Evolutionary conservation across 2,888 invertebrate genomes (phyloP).

Genomic region (Druceiella hillmani): DNA sequence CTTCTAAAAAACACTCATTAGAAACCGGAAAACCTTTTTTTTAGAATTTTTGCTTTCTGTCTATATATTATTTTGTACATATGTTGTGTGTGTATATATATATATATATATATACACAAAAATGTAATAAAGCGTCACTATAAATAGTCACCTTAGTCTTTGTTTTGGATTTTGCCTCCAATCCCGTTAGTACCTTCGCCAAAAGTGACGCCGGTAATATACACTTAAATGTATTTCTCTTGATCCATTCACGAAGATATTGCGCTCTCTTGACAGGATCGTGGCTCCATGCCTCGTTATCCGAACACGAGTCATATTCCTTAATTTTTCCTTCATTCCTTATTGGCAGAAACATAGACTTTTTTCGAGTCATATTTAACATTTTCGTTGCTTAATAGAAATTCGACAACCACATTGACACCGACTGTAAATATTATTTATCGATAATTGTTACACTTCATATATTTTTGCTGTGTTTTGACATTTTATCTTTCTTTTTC

Average conservation of each 20-base stretch:
- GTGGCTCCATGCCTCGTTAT: slow-evolving; percentile 53
- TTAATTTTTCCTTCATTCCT: slow-evolving; percentile 52
- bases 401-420: slow-evolving; percentile 27
- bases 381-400: slow-evolving; percentile 25
- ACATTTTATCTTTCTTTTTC: no score
- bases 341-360: slow-evolving; percentile 30
- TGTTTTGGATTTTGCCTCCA: no score
- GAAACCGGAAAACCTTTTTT: no score
- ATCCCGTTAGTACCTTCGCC: slow-evolving; percentile 27
- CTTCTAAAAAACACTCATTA: no score
- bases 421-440: slow-evolving; percentile 26
- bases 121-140: no score
- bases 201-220: slow-evolving; percentile 33
- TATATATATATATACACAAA: no score
- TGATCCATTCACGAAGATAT: slow-evolving; percentile 46
- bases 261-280: slow-evolving; percentile 30
- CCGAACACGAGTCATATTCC: slow-evolving; percentile 46
- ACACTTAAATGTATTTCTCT: slow-evolving; percentile 37
- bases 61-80: no score
- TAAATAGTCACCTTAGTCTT: no score
- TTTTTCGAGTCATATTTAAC: slow-evolving; percentile 33
- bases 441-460: no score
- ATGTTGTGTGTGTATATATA: no score
- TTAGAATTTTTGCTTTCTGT: no score
- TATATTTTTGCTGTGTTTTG: no score